A percentile compares a stretch with the other conserved stretches of the same genome.
These are phyloP conservation scores for Pangasius larnaudii DNA, from an alignment of 2,797 vertebrate species.

Conservation along the genomic window DNA sequence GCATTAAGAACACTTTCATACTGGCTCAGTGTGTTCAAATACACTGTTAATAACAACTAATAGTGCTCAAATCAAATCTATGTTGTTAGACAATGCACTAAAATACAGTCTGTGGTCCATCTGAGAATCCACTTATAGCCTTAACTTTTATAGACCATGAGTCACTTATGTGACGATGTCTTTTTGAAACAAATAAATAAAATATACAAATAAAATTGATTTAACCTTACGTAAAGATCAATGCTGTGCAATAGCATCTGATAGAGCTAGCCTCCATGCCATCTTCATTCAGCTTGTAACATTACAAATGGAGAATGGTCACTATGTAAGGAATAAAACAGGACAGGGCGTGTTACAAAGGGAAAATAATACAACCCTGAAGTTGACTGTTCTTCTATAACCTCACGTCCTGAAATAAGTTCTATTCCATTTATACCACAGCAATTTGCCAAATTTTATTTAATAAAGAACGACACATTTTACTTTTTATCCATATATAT, in stretches of 20 bases:
- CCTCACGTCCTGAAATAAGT: background rate
- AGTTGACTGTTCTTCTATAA: background rate
- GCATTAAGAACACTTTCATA: conserved; percentile 6
- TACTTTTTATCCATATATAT: background rate
- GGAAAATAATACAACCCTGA: background rate
- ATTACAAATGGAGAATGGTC: too few species aligned
- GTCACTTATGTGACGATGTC: background rate
- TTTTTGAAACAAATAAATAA: background rate
- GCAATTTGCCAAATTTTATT: background rate
- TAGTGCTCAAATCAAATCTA: background rate
- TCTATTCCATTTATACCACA: background rate
- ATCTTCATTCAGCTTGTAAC: background rate
- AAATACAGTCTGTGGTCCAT: background rate
- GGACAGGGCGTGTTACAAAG: background rate
- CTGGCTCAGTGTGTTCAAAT: background rate
- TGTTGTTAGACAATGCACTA: background rate
- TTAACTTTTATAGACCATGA: background rate
- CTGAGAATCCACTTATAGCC: background rate
- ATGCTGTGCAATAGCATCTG: background rate
- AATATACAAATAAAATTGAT: background rate
- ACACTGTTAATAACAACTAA: background rate
- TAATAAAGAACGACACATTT: background rate
- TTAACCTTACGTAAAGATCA: background rate
- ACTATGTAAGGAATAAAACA: background rate
- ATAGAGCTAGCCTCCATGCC: background rate